Base-by-base conservation (phyloP, 2,113 vertebrate genomes). In the Desmodus rotundus region DNA sequence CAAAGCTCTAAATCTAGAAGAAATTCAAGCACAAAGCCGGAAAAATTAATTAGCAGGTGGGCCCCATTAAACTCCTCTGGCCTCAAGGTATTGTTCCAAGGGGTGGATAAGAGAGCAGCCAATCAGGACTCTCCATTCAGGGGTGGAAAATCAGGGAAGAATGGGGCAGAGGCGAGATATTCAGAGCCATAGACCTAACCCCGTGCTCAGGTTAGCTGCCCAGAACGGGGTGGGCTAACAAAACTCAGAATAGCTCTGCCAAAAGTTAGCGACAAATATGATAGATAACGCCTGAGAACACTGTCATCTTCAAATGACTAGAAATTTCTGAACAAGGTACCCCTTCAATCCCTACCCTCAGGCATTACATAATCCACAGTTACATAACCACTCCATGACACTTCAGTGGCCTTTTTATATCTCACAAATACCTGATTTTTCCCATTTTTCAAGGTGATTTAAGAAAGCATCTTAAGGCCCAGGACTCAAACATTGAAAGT, bases 271-370 rank as follows among this genome's bases (percentile, higher is more conserved):
- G n/a, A n/a, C n/a, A n/a, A n/a, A n/a, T n/a, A n/a, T n/a, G n/a
- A n/a, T n/a, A n/a, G n/a, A n/a, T n/a, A n/a, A n/a, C n/a, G n/a
- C n/a, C 91, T 41, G 13, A 85, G 87, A 92, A 94, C 45, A 26
- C 0, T 52, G 33, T 8, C 91, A 81, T 80, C 93, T 96, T 98
- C 96, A 96, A 68, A 92, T 95, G 91, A 96, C 93, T 67, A 94
- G 45, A 76, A 56, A 72, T 76, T 74, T 94, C 72, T 94, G 41
- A 94, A 77, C 36, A 91, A 84, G 33, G 52, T 68, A n/a, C 61
- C 63, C 43, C 28, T 86, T 33, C 31, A 7, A 36, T 20, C 38
- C 28, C 52, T 52, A n/a, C 36, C 54, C 33, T 56, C 54, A 43
- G 72, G 65, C 77, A 77, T 97, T 96, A 87, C 45, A 89, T 93